phyloP scores from a whole-genome alignment of 2,797 vertebrate genomes.

The Pseudochirops cupreus region DNA sequence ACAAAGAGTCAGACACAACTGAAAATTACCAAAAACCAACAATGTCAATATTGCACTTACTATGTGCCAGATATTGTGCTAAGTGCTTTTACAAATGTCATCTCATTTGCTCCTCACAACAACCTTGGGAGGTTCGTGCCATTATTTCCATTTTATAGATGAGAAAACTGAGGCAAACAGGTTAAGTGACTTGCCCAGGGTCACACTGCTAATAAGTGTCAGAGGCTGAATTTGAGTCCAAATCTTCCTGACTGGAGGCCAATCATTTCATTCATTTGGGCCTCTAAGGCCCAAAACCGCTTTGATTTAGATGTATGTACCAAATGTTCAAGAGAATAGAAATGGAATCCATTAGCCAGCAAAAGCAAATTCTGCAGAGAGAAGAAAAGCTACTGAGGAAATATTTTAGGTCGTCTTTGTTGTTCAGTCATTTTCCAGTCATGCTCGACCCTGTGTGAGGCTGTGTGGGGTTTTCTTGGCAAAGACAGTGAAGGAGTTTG shows the following conservation, averaged over 20 bases:
- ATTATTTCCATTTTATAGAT: neutral
- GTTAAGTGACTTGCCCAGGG: neutral
- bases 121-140: neutral
- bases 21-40: neutral
- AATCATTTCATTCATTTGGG: conserved; percentile 1
- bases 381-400: neutral
- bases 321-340: conserved; percentile 11
- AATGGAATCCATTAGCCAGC: neutral
- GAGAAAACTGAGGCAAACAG: neutral
- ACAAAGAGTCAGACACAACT: neutral
- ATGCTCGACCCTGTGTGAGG: no score
- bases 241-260: neutral
- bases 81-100: neutral
- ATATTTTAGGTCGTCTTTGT: neutral
- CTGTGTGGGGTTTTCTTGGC: no score
- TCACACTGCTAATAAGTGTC: neutral
- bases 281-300: neutral
- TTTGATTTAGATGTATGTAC: neutral
- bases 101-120: neutral
- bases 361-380: conserved; percentile 22
- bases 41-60: neutral
- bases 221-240: neutral
- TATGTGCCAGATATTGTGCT: neutral
- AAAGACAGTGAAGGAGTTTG: no score
- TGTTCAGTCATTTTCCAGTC: neutral